Evolutionary conservation across 2,113 vertebrate species (phyloP).

Genomic region (Labeo catla): DNA sequence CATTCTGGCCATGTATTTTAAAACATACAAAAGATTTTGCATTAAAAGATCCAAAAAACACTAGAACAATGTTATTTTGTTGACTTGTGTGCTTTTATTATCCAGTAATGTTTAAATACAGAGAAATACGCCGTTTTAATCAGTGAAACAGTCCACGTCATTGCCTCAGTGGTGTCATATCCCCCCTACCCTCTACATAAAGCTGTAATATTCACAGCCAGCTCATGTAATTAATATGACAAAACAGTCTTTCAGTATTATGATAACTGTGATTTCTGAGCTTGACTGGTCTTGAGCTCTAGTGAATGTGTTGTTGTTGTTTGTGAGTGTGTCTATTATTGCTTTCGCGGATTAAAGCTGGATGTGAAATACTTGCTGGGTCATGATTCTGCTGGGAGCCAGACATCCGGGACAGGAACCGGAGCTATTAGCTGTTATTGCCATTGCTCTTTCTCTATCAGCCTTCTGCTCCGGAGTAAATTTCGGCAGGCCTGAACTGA

Average conservation of each 20-base stretch:
- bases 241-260: background rate
- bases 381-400: conserved; percentile 14
- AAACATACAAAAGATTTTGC: too few relatives aligned
- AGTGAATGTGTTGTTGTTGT: background rate
- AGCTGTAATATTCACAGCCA: background rate
- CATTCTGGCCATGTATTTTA: background rate
- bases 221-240: background rate
- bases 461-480: conserved; percentile 27
- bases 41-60: background rate
- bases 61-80: background rate
- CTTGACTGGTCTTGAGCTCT: background rate
- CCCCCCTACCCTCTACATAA: background rate
- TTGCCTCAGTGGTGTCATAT: background rate
- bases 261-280: background rate
- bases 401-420: conserved; percentile 13
- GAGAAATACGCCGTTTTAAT: background rate
- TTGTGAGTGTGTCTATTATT: background rate
- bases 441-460: conserved; percentile 24
- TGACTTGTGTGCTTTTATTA: background rate
- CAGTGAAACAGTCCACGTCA: background rate
- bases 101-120: background rate
- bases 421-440: conserved; percentile 32
- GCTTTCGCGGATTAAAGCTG: background rate
- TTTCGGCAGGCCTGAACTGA: conserved; percentile 15
- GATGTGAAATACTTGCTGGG: conserved; percentile 9